Conservation (phyloP, 2,797 vertebrate genomes). For the Crossoptilon crossoptilon region DNA sequence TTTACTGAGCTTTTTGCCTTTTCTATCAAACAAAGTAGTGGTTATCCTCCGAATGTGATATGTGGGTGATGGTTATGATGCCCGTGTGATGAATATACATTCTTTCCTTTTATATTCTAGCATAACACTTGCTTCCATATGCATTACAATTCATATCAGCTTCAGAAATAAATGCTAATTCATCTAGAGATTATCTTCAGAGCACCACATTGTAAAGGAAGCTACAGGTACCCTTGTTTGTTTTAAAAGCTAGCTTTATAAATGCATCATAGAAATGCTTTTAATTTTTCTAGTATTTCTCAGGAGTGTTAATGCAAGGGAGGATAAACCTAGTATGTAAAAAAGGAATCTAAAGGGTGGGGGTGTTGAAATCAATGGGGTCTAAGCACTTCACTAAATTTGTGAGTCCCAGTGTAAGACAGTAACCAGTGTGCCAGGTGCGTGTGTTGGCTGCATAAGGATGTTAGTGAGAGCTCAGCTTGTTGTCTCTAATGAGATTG, state of each 20-base stretch:
- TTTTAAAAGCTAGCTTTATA: background rate
- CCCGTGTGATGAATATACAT: background rate
- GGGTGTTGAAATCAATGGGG: background rate
- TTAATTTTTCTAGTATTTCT: background rate
- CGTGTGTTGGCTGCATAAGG: background rate
- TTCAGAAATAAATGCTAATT: background rate
- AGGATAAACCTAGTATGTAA: background rate
- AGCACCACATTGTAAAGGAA: background rate
- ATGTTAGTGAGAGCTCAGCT: background rate
- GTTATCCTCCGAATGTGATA: background rate
- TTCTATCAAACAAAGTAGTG: background rate
- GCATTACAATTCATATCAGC: background rate
- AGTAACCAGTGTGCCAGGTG: rapidly evolving
- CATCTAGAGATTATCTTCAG: background rate
- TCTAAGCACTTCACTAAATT: background rate
- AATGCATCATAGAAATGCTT: background rate
- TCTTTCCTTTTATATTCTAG: background rate
- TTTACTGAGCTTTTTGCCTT: slow-evolving; percentile 1
- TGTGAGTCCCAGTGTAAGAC: background rate
- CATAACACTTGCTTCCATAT: background rate
- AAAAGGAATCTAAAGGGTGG: background rate
- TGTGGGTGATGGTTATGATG: background rate
- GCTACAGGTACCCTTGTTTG: background rate
- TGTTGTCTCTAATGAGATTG: rapidly evolving
- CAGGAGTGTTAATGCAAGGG: background rate